Conservation (phyloP, 2,113 vertebrate genomes). For the Chiloscyllium plagiosum region DNA sequence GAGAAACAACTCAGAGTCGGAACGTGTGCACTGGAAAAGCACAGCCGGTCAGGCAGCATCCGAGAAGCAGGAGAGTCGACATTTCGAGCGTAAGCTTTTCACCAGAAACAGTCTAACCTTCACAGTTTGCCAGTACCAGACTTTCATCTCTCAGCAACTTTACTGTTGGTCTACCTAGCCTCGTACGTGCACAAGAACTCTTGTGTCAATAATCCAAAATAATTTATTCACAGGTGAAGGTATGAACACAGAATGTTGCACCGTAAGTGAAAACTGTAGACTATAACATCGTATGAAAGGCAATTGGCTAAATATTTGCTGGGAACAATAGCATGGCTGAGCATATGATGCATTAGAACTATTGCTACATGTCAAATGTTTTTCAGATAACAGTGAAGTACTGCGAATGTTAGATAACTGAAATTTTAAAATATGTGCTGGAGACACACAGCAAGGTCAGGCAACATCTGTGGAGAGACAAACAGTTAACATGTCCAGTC, state of each 20-base stretch:
- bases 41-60: no score
- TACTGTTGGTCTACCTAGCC: neutral
- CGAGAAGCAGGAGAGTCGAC: no score
- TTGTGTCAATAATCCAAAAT: neutral
- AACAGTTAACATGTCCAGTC: no score
- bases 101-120: no score
- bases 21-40: no score
- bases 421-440: no score
- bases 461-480: no score
- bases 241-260: neutral
- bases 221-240: neutral
- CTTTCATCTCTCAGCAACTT: neutral
- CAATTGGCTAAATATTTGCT: no score
- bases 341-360: neutral
- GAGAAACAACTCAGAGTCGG: neutral
- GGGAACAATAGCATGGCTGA: neutral
- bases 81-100: no score
- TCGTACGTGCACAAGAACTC: neutral
- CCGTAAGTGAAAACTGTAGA: neutral
- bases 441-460: no score
- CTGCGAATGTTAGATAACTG: no score
- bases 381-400: neutral
- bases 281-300: neutral
- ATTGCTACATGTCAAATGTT: no score
- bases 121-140: neutral